Evolutionary conservation across 2,113 vertebrate species (phyloP), one percentile per base, ranked within the genome.

Genomic region (Oriolus oriolus): DNA sequence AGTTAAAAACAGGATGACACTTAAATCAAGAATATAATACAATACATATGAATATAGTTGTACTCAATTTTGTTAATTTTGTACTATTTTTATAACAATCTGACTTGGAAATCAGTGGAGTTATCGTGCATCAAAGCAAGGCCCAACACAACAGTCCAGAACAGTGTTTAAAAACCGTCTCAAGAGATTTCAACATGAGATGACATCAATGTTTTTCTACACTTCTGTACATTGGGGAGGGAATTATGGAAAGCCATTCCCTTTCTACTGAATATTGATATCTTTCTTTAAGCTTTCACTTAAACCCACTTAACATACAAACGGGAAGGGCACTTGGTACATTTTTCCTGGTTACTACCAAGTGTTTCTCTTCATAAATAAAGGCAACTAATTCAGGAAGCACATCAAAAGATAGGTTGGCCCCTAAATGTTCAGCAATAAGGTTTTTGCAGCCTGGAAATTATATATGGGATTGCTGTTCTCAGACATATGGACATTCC

Each of bases 321-420:
- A 39, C 6, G 6, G 30, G 15, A 86, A 74, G 37, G 20, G 18
- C 16, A 50, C 30, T 50, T 68, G n/a, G 50, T 30, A 41, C 4
- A 8, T 33, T 27, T 45, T 14, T 73, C 15, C 56, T 53, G 26
- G 9, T 69, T 68, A 45, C 28, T 73, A 63, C 11, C 7, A 3
- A 4, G 81, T 80, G 17, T 69, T 88, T 69, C 27, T 65, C 63
- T 45, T 45, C 52, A 73, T 59, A 95, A 86, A 93, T 42, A 91
- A 89, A 59, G 33, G 6, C 11, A 87, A 68, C 68, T n/a, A 79
- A 87, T 74, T 77, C 56, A 91, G 37, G 61, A 93, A 86, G 53
- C 13, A 56, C 3, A 22, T 5, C 37, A 49, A 50, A 53, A 42
- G 21, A 54, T 13, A 31, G 15, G 57, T 59, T 39, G 31, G 39